Conservation (phyloP, 2,888 invertebrate genomes). For the Hyposoter didymator region DNA sequence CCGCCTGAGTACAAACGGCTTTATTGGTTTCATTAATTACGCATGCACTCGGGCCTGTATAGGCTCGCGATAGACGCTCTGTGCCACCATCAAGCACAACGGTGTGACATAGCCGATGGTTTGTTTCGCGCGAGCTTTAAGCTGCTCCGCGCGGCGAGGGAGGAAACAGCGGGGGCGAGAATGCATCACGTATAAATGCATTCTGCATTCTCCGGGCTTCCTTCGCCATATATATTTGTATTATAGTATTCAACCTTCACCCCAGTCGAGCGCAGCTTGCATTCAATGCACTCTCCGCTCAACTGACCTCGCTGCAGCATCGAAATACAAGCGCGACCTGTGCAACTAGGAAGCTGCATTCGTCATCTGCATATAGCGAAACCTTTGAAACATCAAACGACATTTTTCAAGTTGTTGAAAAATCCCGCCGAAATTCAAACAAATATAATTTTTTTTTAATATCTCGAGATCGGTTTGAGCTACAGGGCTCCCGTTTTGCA, state of each 20-base stretch:
- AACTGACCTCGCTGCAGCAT: conserved; percentile 59
- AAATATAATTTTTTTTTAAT: no score
- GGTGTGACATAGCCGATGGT: conserved; percentile 56
- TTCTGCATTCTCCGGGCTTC: conserved; percentile 11
- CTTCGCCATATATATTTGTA: not conserved
- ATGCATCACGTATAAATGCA: conserved; percentile 9
- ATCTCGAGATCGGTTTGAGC: no score
- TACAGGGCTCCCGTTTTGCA: no score
- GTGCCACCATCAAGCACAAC: conserved; percentile 23
- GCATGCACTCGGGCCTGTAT: conserved; percentile 74
- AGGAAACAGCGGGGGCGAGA: not conserved
- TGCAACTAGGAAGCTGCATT: not conserved
- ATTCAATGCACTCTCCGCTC: conserved; percentile 22
- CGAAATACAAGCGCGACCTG: conserved; percentile 48
- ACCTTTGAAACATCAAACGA: no score
- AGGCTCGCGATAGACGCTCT: conserved; percentile 33
- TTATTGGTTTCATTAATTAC: conserved; percentile 83
- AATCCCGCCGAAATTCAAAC: no score
- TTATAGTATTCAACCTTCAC: conserved; percentile 17
- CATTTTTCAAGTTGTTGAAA: no score
- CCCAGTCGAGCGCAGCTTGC: conserved; percentile 44
- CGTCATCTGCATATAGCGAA: no score
- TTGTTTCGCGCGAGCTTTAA: conserved; percentile 60
- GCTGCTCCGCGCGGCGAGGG: not conserved
- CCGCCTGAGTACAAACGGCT: conserved; percentile 75